Base-by-base conservation (phyloP, 2,113 vertebrate species). In the Microtus pennsylvanicus region DNA sequence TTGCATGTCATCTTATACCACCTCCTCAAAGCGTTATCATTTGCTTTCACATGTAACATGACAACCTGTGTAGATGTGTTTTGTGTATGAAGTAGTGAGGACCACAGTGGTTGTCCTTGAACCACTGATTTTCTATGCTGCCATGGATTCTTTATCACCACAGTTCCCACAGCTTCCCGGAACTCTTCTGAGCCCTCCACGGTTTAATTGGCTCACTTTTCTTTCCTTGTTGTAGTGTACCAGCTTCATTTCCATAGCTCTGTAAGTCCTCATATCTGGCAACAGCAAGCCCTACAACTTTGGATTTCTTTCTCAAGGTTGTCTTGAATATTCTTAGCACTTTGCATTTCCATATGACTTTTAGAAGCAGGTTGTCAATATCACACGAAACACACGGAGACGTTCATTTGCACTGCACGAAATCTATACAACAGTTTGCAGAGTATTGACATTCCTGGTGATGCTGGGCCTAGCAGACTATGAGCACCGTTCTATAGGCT, bases 281-380 rank as follows among this genome's bases (percentile, higher is more conserved):
- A 55, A 38, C 26, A 72, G 14, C 78, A 63, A 92, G 13, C 35
- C 30, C 30, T 61, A 45, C 87, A 55, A 74, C 69, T 81, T 76
- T 50, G 50, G 7, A 47, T 61, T 86, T 65, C 30, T 96, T 92
- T 69, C 58, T 95, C 22, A 30, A 87, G 55, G 78, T 58, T 50
- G 28, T 67, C 69, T 92, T 91, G 67, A 33, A 72, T 80, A 96
- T 72, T 74, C 75, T 80, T 93, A 77, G 7, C 28, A 69, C 30
- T 88, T 90, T 89, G 90, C 55, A 82, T 93, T 93, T 94, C 30
- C 81, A 82, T 76, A 55, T 72, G 77, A 14, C 38, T 94, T 95
- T 96, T 90, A 87, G 83, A 92, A 81, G 33, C 9, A 21, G 22
- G 21, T 78, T 96, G 47, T 97, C 87, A 72, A 76, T 85, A 85